Conservation (phyloP, 2,888 invertebrate genomes). For the Eupithecia abbreviata region DNA sequence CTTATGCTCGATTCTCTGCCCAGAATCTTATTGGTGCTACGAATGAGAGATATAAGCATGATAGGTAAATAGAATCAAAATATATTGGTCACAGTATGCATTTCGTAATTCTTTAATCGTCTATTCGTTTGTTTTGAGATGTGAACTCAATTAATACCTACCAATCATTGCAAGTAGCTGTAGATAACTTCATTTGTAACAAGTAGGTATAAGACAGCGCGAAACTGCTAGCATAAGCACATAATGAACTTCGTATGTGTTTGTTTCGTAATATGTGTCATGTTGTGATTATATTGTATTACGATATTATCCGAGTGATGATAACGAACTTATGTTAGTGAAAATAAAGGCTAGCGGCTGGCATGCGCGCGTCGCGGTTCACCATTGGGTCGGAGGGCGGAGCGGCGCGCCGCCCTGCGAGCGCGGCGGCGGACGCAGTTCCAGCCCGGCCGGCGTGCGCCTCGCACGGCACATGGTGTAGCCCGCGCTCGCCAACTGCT, state of each 20-base stretch:
- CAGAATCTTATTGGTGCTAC: neutral
- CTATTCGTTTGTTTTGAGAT: neutral
- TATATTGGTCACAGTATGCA: neutral
- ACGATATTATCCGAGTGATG: conserved; percentile 63
- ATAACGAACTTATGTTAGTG: conserved; percentile 71
- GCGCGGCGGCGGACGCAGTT: conserved; percentile 70
- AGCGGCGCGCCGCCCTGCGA: conserved; percentile 72
- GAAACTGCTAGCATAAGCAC: conserved; percentile 33
- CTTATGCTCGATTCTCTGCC: neutral
- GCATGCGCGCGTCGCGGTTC: conserved; percentile 75
- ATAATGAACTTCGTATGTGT: conserved; percentile 47
- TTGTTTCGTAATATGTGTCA: conserved; percentile 59
- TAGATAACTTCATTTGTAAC: neutral
- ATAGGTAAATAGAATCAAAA: neutral
- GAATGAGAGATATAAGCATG: too few species aligned
- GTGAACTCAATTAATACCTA: neutral
- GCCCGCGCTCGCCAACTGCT: conserved; percentile 80
- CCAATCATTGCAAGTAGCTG: neutral
- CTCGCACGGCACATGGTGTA: conserved; percentile 84
- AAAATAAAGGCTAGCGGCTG: conserved; percentile 68
- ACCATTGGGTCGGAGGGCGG: conserved; percentile 80
- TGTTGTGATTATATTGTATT: conserved; percentile 73
- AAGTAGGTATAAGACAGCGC: conserved; percentile 23
- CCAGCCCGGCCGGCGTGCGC: conserved; percentile 79
- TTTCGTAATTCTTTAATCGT: neutral